Percentiles rank a stretch among this genome's conserved stretches.
These are phyloP conservation scores for Brachionus paranguensis DNA, from an alignment of 1,140 invertebrate species.

Conservation along the genomic window DNA sequence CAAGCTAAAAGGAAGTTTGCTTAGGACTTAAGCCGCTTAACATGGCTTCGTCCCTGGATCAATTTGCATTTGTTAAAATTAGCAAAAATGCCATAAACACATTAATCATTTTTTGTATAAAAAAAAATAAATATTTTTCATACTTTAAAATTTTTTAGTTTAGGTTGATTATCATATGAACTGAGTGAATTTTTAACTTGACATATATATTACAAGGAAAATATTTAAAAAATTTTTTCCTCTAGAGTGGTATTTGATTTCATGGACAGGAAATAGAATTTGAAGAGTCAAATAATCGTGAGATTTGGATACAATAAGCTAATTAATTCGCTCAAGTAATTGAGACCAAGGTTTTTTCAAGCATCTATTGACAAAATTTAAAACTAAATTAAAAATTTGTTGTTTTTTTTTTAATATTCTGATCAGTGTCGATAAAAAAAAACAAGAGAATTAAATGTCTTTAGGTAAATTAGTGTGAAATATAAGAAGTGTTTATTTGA, in stretches of 20 bases:
- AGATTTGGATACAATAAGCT: slow-evolving; percentile 3
- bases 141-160: not conserved
- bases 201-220: not conserved
- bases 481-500: not conserved
- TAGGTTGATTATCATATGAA: not conserved
- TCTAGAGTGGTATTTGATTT: not conserved
- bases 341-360: not conserved
- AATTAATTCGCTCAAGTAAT: slow-evolving; percentile 1
- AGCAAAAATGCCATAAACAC: not conserved
- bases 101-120: not conserved
- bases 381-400: not conserved
- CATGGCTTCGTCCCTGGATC: not conserved
- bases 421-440: not conserved
- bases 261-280: not conserved
- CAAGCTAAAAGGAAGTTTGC: not conserved
- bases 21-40: not conserved
- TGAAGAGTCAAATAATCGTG: slow-evolving; percentile 14
- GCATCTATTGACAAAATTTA: not conserved
- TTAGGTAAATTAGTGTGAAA: not conserved
- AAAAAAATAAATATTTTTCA: not conserved
- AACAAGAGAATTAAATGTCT: not conserved
- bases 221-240: not conserved
- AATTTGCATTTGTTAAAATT: not conserved
- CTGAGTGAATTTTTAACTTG: not conserved
- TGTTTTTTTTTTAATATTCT: not conserved